phyloP scores from a whole-genome alignment of 2,797 vertebrate species.

The Acipenser transmontanus region DNA sequence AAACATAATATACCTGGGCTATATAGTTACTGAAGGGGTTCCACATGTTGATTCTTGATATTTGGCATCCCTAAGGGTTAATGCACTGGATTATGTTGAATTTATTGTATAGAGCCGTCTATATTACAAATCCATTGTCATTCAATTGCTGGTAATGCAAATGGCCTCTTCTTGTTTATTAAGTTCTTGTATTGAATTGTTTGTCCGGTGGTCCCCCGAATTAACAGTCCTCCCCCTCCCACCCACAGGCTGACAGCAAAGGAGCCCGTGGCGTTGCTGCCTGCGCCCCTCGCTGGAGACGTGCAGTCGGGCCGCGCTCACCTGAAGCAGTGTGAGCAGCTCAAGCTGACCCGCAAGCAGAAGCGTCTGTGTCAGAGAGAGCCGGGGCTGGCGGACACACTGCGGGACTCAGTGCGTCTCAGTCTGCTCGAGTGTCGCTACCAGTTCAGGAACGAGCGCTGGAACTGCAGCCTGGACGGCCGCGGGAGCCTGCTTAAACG shows the following conservation, averaged over 20 bases:
- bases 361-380: constrained; percentile 87
- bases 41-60: too few species aligned
- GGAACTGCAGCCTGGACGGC: constrained; percentile 96
- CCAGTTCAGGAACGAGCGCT: constrained; percentile 90
- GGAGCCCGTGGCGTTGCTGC: constrained; percentile 76
- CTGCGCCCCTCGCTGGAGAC: constrained; percentile 62
- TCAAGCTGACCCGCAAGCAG: constrained; percentile 81
- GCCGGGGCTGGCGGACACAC: constrained; percentile 85
- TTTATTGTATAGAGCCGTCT: too few species aligned
- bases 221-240: not conserved
- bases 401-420: constrained; percentile 84
- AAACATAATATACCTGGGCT: too few species aligned
- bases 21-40: too few species aligned
- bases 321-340: constrained; percentile 90
- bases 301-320: constrained; percentile 64
- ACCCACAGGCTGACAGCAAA: constrained; percentile 76
- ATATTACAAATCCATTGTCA: too few species aligned
- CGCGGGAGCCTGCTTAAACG: constrained; percentile 84
- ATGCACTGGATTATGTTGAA: too few species aligned
- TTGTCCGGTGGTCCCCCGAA: not conserved
- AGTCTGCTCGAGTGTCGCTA: constrained; percentile 87
- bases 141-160: too few species aligned
- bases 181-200: too few species aligned
- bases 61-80: too few species aligned
- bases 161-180: too few species aligned